Conservation (phyloP, 2,797 vertebrate genomes). For the Anolis apletophallus region DNA sequence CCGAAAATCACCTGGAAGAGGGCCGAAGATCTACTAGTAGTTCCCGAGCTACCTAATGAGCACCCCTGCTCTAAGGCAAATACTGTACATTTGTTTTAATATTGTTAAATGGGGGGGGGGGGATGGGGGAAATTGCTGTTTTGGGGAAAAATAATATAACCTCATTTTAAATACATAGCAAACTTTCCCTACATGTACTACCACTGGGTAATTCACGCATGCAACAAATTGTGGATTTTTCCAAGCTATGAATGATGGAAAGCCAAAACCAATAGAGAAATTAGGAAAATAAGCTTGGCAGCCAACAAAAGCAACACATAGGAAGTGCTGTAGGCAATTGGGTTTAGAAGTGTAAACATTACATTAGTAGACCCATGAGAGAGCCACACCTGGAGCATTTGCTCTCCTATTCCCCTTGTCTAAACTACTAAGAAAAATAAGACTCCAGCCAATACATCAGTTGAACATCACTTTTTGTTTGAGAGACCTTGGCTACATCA, state of each 20-base stretch:
- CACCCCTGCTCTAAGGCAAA: background rate
- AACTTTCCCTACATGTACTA: slow-evolving; percentile 59
- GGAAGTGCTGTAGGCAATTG: slow-evolving; percentile 89
- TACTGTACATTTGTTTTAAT: slow-evolving; percentile 4
- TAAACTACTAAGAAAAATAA: slow-evolving; percentile 75
- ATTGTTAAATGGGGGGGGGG: background rate
- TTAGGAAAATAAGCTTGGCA: slow-evolving; percentile 79
- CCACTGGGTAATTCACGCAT: slow-evolving; percentile 61
- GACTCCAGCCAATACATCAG: slow-evolving; percentile 73
- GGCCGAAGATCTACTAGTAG: too few species aligned
- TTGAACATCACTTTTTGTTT: slow-evolving; percentile 66
- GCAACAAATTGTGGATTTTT: slow-evolving; percentile 68
- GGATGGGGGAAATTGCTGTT: slow-evolving; percentile 1
- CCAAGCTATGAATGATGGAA: slow-evolving; percentile 90
- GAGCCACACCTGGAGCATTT: slow-evolving; percentile 85
- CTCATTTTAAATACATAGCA: slow-evolving; percentile 57
- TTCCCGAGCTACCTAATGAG: too few species aligned
- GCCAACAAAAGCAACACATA: slow-evolving; percentile 88
- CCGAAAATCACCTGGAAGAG: too few species aligned
- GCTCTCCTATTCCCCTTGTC: slow-evolving; percentile 70
- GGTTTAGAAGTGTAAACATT: slow-evolving; percentile 80
- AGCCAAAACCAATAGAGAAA: slow-evolving; percentile 81
- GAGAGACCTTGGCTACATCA: slow-evolving; percentile 61
- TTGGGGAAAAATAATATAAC: slow-evolving; percentile 38
- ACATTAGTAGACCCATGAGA: slow-evolving; percentile 81